Evolutionary conservation across 2,113 vertebrate species (phyloP).

Genomic region (Pyrgilauda ruficollis): DNA sequence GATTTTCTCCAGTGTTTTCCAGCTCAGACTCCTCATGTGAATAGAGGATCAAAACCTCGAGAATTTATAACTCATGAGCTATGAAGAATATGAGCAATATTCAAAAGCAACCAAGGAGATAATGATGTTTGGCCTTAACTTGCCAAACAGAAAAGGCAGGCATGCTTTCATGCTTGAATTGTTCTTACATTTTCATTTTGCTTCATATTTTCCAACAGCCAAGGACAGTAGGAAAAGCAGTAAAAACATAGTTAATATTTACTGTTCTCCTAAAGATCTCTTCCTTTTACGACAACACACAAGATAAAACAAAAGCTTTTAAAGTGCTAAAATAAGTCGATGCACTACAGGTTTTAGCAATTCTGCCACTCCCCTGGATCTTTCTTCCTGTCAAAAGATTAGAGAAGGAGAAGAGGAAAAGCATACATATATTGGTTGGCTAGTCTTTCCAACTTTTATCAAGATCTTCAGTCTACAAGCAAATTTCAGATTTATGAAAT

Average conservation of each 20-base stretch:
- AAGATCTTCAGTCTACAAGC: background rate
- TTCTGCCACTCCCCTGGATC: background rate
- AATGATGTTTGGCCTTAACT: background rate
- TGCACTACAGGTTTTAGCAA: background rate
- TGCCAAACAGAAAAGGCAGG: background rate
- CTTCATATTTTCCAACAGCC: background rate
- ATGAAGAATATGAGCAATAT: background rate
- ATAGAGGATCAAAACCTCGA: background rate
- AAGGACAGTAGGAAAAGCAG: background rate
- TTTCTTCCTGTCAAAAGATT: background rate
- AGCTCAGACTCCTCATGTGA: background rate
- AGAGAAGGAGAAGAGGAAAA: fast-evolving
- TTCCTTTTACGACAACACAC: background rate
- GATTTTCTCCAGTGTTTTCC: background rate
- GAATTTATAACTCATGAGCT: background rate
- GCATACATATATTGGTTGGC: background rate
- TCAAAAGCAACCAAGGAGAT: background rate
- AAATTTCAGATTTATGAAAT: conserved; percentile 20
- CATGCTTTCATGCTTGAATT: background rate
- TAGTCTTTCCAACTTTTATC: background rate
- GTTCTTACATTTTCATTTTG: background rate
- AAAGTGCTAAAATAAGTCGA: background rate
- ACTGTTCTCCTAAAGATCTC: background rate
- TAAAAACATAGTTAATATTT: background rate
- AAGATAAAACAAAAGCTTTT: background rate